Conservation (phyloP, 2,113 vertebrate genomes). For the Peromyscus polionotus region DNA sequence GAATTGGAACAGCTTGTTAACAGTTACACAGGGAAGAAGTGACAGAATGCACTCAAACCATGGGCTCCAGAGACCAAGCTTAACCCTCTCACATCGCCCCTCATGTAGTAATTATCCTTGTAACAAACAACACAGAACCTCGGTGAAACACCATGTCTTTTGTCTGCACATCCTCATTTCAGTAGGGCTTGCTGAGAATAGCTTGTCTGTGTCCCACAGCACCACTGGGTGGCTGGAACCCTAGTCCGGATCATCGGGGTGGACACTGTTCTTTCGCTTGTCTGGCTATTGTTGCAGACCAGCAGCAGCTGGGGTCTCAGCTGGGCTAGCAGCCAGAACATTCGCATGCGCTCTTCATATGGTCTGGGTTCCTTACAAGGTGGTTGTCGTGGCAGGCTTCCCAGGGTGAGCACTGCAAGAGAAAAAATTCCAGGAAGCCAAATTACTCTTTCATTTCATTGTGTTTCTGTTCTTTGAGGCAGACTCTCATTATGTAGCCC, state of each 20-base stretch:
- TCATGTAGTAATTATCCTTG: background rate
- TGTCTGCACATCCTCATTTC: background rate
- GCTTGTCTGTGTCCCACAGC: background rate
- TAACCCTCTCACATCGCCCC: background rate
- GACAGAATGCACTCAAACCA: background rate
- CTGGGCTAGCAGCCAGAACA: background rate
- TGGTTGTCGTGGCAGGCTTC: background rate
- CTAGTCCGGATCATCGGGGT: background rate
- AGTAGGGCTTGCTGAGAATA: background rate
- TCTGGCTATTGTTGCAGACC: background rate
- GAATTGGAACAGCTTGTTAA: conserved; percentile 40
- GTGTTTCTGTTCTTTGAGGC: background rate
- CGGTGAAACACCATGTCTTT: background rate
- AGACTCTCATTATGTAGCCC: background rate
- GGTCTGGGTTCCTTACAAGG: background rate
- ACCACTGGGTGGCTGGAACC: background rate
- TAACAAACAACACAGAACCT: background rate
- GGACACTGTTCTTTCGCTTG: background rate
- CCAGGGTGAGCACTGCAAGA: background rate
- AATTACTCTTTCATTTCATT: background rate
- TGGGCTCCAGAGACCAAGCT: background rate
- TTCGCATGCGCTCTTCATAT: background rate
- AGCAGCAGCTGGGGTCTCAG: background rate
- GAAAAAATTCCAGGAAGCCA: background rate
- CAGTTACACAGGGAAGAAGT: background rate